Percentiles rank a stretch among this genome's conserved stretches.
phyloP scores from a whole-genome alignment of 2,888 invertebrate genomes.

The Amorpha juglandis region DNA sequence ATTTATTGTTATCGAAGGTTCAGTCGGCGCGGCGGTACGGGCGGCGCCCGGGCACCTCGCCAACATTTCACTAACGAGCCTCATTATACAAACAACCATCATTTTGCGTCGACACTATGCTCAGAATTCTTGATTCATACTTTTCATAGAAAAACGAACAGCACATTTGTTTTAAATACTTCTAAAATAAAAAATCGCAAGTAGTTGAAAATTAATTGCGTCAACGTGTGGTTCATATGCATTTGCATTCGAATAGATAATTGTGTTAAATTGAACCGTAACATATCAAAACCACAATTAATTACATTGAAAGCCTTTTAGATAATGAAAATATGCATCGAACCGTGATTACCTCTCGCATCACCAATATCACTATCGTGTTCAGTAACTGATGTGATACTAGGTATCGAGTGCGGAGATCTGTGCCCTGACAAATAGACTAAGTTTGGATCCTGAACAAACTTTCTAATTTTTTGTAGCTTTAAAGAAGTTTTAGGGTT shows the following conservation, averaged over 20 bases:
- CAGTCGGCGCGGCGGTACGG: not conserved
- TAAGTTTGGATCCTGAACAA: not conserved
- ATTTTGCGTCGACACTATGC: constrained; percentile 47
- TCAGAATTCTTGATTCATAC: constrained; percentile 43
- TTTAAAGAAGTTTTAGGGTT: not conserved
- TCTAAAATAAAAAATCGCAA: not conserved
- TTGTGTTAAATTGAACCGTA: not conserved
- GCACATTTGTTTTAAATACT: constrained; percentile 8
- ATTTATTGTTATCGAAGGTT: constrained; percentile 29
- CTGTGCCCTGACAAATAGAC: too few species aligned
- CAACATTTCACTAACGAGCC: constrained; percentile 64
- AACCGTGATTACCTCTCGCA: constrained; percentile 13
- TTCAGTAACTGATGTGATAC: not conserved
- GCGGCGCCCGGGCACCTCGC: constrained; percentile 50
- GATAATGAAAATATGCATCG: constrained; percentile 20
- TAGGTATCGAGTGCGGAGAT: too few species aligned
- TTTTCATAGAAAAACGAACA: constrained; percentile 13
- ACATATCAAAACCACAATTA: constrained; percentile 27
- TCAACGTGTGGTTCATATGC: constrained; percentile 4
- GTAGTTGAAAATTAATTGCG: not conserved
- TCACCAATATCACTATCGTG: constrained; percentile 4
- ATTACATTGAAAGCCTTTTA: constrained; percentile 26
- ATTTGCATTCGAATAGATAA: not conserved
- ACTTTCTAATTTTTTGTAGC: not conserved
- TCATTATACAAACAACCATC: constrained; percentile 64